Percentiles rank a stretch among this genome's conserved stretches.
Conservation (phyloP, 2,113 vertebrate species). For the Eulacestoma nigropectus region DNA sequence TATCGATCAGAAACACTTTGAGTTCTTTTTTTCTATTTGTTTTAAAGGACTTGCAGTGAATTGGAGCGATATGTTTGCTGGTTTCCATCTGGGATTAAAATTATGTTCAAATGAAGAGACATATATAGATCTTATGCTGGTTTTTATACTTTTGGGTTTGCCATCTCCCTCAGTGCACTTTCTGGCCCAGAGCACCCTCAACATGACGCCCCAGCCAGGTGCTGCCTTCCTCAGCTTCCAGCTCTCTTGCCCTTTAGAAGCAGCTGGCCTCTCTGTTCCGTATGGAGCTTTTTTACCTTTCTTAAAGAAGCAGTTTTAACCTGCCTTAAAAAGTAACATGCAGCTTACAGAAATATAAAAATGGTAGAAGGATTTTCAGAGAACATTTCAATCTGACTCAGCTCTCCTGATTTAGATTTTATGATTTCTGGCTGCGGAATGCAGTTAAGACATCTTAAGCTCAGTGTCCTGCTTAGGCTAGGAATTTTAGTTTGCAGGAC, state of each 20-base stretch:
- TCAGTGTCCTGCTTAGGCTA: conserved; percentile 6
- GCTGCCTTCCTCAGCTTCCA: background rate
- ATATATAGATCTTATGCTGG: background rate
- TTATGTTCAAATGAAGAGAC: background rate
- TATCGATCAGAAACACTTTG: background rate
- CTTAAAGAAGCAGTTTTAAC: background rate
- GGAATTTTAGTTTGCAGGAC: conserved; percentile 38
- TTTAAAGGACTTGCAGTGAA: background rate
- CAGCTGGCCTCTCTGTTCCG: background rate
- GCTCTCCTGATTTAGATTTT: conserved; percentile 38
- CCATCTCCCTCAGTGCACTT: background rate
- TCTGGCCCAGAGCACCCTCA: background rate
- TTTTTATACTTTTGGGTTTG: background rate
- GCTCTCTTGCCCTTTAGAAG: background rate
- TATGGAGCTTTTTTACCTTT: background rate
- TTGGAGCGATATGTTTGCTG: background rate
- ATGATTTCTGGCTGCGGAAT: conserved; percentile 52
- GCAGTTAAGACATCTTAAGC: conserved; percentile 37
- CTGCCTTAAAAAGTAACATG: background rate
- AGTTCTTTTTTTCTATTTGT: background rate
- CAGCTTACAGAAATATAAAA: background rate
- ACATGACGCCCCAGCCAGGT: background rate
- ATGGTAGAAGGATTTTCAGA: background rate
- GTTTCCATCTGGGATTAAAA: background rate
- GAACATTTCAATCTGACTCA: conserved; percentile 9